A percentile compares a stretch with the other conserved stretches of the same genome.
These are phyloP conservation scores for Pseudorectes ferrugineus DNA, from an alignment of 2,113 vertebrate species.

Conservation along the genomic window DNA sequence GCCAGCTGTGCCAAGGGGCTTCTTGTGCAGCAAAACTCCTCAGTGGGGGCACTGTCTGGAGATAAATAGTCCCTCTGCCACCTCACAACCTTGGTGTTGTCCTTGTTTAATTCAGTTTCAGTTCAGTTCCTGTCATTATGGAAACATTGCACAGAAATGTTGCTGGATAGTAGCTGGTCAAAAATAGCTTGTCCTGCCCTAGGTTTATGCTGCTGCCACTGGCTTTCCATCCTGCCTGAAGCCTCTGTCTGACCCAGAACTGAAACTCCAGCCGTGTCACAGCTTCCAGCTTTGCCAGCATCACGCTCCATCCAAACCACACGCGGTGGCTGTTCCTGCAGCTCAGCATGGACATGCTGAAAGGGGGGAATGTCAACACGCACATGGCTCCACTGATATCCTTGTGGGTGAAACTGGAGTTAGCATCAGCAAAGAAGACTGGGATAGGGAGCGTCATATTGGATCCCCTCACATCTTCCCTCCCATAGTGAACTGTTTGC, in stretches of 20 bases:
- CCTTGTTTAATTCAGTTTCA: background rate
- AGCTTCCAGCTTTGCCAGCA: background rate
- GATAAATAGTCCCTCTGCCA: background rate
- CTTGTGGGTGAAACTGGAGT: background rate
- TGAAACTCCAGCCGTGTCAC: background rate
- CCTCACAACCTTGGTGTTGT: background rate
- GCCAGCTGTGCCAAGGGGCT: background rate
- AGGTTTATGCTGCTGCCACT: background rate
- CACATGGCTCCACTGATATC: fast-evolving
- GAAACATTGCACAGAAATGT: background rate
- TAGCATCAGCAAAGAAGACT: background rate
- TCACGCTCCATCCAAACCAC: background rate
- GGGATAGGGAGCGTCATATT: background rate
- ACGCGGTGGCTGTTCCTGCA: fast-evolving
- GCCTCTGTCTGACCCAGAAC: background rate
- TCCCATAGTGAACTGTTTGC: background rate
- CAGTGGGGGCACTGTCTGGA: background rate
- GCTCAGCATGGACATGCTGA: background rate
- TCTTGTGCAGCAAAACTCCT: background rate
- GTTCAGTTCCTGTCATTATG: background rate
- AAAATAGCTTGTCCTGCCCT: background rate
- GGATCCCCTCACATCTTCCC: background rate
- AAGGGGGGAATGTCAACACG: fast-evolving
- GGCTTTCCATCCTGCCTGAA: background rate
- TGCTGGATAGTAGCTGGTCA: background rate